Conservation (phyloP, 2,113 vertebrate genomes). For the Hipposideros armiger region DNA sequence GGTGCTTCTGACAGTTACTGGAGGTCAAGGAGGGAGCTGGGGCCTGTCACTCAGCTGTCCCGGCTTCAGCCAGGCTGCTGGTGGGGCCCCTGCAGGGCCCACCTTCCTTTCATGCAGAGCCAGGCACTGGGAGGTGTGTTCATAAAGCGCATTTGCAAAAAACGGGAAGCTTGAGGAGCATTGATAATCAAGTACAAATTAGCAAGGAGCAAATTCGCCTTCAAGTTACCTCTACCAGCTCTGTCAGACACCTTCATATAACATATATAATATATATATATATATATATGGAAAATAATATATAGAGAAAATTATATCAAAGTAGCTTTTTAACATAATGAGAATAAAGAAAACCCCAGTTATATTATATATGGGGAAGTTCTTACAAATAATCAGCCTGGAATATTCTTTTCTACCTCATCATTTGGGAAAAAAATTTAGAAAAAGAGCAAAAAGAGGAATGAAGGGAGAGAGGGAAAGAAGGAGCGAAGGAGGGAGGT, state of each 20-base stretch:
- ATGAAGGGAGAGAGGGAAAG: accelerated
- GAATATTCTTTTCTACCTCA: neutral
- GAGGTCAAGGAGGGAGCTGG: neutral
- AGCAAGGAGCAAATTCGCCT: neutral
- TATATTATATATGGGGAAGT: neutral
- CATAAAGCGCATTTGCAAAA: accelerated
- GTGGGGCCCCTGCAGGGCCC: accelerated
- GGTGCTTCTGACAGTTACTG: accelerated
- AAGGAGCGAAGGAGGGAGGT: too few species aligned
- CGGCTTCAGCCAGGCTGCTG: accelerated
- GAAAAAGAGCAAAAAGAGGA: neutral
- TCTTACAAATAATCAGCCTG: neutral
- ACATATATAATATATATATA: too few species aligned
- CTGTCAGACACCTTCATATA: too few species aligned
- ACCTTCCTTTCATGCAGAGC: accelerated
- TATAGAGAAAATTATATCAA: neutral
- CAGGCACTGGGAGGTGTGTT: accelerated
- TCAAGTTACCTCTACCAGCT: too few species aligned
- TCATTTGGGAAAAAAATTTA: neutral
- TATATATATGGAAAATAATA: neutral
- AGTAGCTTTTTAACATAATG: neutral
- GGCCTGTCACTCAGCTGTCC: accelerated
- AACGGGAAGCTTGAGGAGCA: neutral
- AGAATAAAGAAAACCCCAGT: neutral
- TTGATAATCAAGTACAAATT: neutral